These are phyloP conservation scores for Darevskia nairensis DNA, from an alignment of 2,797 vertebrate species.

Conservation along the genomic window DNA sequence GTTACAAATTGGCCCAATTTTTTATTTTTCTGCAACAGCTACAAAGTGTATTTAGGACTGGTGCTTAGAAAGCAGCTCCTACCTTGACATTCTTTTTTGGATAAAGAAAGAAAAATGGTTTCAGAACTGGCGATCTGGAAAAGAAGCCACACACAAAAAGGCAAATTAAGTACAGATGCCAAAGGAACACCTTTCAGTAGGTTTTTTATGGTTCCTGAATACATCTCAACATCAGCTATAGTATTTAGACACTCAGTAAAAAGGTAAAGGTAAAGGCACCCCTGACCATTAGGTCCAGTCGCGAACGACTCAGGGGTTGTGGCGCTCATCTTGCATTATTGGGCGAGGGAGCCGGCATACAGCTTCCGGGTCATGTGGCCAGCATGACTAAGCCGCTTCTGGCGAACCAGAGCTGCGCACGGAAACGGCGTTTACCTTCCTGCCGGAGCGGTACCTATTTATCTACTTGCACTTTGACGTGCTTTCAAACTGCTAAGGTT, in stretches of 20 bases:
- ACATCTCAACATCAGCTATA: background rate
- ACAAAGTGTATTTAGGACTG: background rate
- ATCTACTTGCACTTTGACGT: no score
- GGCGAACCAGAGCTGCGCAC: no score
- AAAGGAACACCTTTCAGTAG: background rate
- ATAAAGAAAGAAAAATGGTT: slow-evolving; percentile 88
- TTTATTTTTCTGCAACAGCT: background rate
- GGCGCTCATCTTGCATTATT: no score
- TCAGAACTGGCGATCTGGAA: slow-evolving; percentile 86
- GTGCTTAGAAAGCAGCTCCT: slow-evolving; percentile 40
- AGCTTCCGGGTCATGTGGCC: no score
- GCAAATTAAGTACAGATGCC: slow-evolving; percentile 31
- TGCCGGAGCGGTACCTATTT: no score
- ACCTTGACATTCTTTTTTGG: slow-evolving; percentile 85
- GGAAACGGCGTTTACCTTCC: no score
- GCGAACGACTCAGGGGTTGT: no score
- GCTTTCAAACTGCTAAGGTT: no score
- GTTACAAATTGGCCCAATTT: background rate
- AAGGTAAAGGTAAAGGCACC: no score
- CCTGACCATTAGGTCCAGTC: no score
- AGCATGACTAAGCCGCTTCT: no score
- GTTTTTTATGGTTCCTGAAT: background rate
- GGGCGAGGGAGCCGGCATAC: no score
- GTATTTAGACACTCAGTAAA: background rate
- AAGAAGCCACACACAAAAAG: slow-evolving; percentile 21